These are phyloP conservation scores for Microdon myrmicae DNA, from an alignment of 2,888 invertebrate genomes.

Conservation along the genomic window DNA sequence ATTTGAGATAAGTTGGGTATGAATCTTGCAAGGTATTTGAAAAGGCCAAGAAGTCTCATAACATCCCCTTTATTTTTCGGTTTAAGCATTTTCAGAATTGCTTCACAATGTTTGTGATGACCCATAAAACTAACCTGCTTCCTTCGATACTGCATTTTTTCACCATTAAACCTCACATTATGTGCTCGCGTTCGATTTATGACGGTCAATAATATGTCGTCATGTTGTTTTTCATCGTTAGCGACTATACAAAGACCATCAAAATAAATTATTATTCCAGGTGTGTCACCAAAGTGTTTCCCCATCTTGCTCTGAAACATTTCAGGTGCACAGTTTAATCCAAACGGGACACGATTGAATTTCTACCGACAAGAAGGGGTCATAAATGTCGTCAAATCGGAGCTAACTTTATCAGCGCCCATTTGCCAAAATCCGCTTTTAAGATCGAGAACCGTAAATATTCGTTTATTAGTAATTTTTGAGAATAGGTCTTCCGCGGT, in stretches of 20 bases:
- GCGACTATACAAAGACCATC: conserved; percentile 58
- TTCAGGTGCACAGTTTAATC: conserved; percentile 57
- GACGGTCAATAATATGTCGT: conserved; percentile 25
- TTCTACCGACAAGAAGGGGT: conserved; percentile 40
- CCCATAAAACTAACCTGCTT: conserved; percentile 54
- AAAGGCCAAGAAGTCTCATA: conserved; percentile 30
- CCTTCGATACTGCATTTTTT: conserved; percentile 53
- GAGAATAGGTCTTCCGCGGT: conserved; percentile 49
- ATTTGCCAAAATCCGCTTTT: conserved; percentile 38
- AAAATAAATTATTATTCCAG: conserved; percentile 58
- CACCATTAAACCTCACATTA: conserved; percentile 53
- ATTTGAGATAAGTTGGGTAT: conserved; percentile 43
- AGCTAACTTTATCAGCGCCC: conserved; percentile 20
- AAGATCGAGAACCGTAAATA: conserved; percentile 36
- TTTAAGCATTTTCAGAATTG: conserved; percentile 26
- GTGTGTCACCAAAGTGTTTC: conserved; percentile 58
- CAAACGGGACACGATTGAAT: conserved; percentile 54
- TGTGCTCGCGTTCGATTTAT: conserved; percentile 23
- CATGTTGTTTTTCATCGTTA: conserved; percentile 35
- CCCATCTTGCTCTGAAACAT: conserved; percentile 58
- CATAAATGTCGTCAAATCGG: conserved; percentile 32
- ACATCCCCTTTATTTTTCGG: conserved; percentile 27
- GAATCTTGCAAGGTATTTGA: conserved; percentile 50
- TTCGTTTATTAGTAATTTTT: conserved; percentile 16
- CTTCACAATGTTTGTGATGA: conserved; percentile 39